Evolutionary conservation across 2,888 invertebrate species (phyloP).

Genomic region (Ormyrus pomaceus): DNA sequence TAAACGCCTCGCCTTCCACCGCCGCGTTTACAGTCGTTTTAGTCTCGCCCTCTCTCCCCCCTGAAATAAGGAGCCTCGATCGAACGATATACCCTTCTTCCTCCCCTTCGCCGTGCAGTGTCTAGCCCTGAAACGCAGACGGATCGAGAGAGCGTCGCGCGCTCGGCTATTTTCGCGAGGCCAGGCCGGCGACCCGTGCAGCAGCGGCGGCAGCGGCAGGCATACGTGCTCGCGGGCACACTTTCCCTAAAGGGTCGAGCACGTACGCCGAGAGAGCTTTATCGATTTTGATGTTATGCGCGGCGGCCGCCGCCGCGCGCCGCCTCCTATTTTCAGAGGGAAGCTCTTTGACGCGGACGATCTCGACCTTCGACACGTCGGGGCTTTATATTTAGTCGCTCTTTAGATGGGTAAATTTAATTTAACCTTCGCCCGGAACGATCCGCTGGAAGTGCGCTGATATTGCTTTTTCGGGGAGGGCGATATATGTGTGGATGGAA

Average conservation of each 20-base stretch:
- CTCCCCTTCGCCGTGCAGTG: too few species aligned
- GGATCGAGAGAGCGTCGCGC: too few species aligned
- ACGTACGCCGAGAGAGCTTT: conserved; percentile 22
- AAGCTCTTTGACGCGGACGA: background rate
- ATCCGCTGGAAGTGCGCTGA: too few species aligned
- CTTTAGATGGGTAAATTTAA: too few species aligned
- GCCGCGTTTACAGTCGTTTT: background rate
- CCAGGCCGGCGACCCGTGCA: conserved; percentile 26
- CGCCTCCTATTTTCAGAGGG: background rate
- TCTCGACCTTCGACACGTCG: conserved; percentile 23
- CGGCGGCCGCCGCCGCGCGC: background rate
- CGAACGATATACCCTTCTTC: too few species aligned
- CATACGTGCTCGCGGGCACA: conserved; percentile 4
- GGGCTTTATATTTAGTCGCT: background rate
- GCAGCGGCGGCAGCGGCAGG: too few species aligned
- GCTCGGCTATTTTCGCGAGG: background rate
- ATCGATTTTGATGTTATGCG: conserved; percentile 5
- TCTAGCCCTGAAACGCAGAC: too few species aligned
- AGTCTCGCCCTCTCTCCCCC: background rate
- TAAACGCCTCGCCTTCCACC: too few species aligned
- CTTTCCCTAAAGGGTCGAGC: conserved; percentile 26
- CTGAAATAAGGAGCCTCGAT: too few species aligned
- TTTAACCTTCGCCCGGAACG: too few species aligned
- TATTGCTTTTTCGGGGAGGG: too few species aligned
- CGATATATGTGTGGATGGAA: too few species aligned